A percentile compares a stretch with the other conserved stretches of the same genome.
These are phyloP conservation scores for Onychomys arenicola DNA, from an alignment of 2,797 vertebrate genomes.

Conservation along the genomic window DNA sequence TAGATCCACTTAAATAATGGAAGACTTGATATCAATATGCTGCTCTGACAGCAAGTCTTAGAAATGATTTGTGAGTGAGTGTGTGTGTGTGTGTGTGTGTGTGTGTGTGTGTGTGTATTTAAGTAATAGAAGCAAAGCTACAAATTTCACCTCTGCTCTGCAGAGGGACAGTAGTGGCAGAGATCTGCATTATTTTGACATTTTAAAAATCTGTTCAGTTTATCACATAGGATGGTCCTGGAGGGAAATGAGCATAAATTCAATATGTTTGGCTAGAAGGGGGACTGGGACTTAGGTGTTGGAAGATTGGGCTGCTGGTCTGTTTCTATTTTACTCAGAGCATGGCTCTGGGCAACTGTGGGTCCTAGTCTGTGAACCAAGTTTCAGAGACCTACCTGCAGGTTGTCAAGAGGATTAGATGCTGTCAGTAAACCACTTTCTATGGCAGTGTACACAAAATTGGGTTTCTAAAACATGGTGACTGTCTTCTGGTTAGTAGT, in stretches of 20 bases:
- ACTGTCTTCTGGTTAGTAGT: conserved; percentile 29
- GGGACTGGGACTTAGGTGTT: background rate
- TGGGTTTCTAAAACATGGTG: conserved; percentile 54
- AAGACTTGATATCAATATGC: conserved; percentile 78
- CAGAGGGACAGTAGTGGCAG: background rate
- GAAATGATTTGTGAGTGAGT: background rate
- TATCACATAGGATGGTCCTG: background rate
- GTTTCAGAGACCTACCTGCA: conserved; percentile 54
- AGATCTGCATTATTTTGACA: conserved; percentile 58
- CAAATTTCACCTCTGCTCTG: conserved; percentile 48
- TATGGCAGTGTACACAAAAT: background rate
- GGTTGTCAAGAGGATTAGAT: background rate
- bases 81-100: background rate
- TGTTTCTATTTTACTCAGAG: background rate
- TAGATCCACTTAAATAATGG: conserved; percentile 91
- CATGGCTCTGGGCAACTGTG: background rate
- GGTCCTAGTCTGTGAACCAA: background rate
- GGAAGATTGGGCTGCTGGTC: background rate
- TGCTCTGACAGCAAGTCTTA: conserved; percentile 81
- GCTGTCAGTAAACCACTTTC: conserved; percentile 28
- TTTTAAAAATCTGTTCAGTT: conserved; percentile 26
- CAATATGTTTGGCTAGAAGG: background rate
- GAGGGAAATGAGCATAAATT: background rate
- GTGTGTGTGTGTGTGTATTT: background rate
- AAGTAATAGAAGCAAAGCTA: conserved; percentile 27